Conservation (phyloP, 2,113 vertebrate species). For the Osmerus eperlanus region DNA sequence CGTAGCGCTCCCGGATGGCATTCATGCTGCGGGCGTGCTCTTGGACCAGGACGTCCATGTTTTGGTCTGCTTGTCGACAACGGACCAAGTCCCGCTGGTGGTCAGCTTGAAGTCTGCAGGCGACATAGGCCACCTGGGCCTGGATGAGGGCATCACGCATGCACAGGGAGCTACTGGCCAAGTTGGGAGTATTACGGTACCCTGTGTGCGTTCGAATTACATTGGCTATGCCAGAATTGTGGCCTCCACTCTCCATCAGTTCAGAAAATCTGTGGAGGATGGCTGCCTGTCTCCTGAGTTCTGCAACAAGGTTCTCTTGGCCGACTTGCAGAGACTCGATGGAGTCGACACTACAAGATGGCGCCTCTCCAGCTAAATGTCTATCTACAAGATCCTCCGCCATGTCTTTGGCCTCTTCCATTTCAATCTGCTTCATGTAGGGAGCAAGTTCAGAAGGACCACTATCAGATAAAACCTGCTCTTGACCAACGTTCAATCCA, state of each 20-base stretch:
- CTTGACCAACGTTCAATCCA: slow-evolving; percentile 59
- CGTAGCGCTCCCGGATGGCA: slow-evolving; percentile 77
- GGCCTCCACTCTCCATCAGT: slow-evolving; percentile 71
- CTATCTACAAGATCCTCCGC: slow-evolving; percentile 65
- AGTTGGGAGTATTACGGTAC: slow-evolving; percentile 56
- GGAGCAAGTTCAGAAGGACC: slow-evolving; percentile 62
- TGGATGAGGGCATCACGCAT: slow-evolving; percentile 89
- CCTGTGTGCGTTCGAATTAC: slow-evolving; percentile 70
- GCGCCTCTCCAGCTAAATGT: slow-evolving; percentile 51
- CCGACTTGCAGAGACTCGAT: slow-evolving; percentile 68
- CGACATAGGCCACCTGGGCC: slow-evolving; percentile 86
- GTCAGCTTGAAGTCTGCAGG: slow-evolving; percentile 79
- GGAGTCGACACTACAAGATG: slow-evolving; percentile 54
- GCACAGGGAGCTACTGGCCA: slow-evolving; percentile 75
- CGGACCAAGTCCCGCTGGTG: slow-evolving; percentile 77
- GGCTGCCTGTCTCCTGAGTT: slow-evolving; percentile 82
- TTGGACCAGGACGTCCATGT: slow-evolving; percentile 73
- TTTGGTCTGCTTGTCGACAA: slow-evolving; percentile 76
- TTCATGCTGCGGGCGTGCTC: slow-evolving; percentile 74
- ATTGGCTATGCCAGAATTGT: slow-evolving; percentile 73
- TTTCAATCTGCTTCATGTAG: slow-evolving; percentile 67
- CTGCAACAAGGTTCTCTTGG: slow-evolving; percentile 79
- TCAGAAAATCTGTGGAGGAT: slow-evolving; percentile 79
- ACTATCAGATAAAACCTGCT: slow-evolving; percentile 60
- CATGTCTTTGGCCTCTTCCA: slow-evolving; percentile 59